Evolutionary conservation across 2,888 invertebrate genomes (phyloP).

Genomic region (Mantis religiosa): DNA sequence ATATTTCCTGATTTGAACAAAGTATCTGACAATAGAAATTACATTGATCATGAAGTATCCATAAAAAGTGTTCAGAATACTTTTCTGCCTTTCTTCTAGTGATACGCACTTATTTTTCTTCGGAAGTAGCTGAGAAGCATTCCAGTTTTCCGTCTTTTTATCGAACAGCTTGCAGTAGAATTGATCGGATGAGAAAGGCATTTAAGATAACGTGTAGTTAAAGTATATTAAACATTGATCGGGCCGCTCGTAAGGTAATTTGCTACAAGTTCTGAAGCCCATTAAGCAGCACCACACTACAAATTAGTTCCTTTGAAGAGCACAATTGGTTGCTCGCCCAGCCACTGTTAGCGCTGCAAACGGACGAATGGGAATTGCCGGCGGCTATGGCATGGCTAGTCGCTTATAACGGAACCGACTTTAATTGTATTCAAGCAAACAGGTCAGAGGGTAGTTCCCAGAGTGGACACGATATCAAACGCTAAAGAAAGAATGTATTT

Average conservation of each 20-base stretch:
- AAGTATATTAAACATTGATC: background rate
- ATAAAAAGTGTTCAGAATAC: background rate
- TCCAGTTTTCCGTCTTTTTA: too few relatives aligned
- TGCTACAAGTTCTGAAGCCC: background rate
- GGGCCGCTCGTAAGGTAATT: background rate
- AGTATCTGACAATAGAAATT: too few relatives aligned
- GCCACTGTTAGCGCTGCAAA: background rate
- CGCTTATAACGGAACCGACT: background rate
- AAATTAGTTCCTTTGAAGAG: background rate
- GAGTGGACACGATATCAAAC: background rate
- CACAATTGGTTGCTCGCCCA: background rate
- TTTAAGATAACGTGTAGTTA: background rate
- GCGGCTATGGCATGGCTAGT: background rate
- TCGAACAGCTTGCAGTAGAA: too few relatives aligned
- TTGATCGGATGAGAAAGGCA: background rate
- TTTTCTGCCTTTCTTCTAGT: background rate
- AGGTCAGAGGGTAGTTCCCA: background rate
- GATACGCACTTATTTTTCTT: background rate
- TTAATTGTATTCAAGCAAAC: background rate
- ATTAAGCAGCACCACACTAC: background rate
- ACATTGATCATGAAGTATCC: too few relatives aligned
- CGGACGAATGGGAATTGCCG: background rate
- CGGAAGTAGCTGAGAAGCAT: too few relatives aligned
- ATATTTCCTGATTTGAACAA: too few relatives aligned
- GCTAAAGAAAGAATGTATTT: background rate